Percentiles rank a stretch among this genome's conserved stretches.
These are phyloP conservation scores for Troglohyphantes excavatus DNA, from an alignment of 2,888 invertebrate genomes.

Conservation along the genomic window DNA sequence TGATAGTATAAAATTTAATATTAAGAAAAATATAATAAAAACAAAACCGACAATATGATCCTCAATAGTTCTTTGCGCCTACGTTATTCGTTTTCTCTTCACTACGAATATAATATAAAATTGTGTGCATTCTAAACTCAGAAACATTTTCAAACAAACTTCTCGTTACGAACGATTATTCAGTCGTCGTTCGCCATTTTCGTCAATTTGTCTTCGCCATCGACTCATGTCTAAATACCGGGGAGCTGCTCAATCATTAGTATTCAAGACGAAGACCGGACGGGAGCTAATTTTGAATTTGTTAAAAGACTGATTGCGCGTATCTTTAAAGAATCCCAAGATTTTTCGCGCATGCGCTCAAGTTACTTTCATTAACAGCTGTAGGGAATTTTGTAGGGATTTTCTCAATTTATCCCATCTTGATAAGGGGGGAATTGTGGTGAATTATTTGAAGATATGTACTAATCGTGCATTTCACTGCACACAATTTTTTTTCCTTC, in stretches of 20 bases:
- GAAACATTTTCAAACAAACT: conserved; percentile 16
- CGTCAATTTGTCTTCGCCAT: conserved; percentile 33
- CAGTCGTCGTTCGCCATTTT: conserved; percentile 17
- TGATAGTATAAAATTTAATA: too few relatives aligned
- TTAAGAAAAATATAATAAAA: too few relatives aligned
- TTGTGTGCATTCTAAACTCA: background rate
- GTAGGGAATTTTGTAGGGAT: conserved; percentile 30
- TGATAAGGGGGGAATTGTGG: too few relatives aligned
- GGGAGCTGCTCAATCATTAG: conserved; percentile 21
- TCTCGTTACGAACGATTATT: conserved; percentile 32
- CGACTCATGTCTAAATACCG: conserved; percentile 17
- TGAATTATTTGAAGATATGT: too few relatives aligned
- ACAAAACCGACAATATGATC: too few relatives aligned
- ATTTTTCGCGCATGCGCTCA: conserved; percentile 21
- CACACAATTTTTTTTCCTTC: too few relatives aligned
- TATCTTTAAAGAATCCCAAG: conserved; percentile 6
- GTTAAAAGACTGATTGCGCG: conserved; percentile 57
- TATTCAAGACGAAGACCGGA: conserved; percentile 20
- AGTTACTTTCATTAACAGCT: conserved; percentile 15
- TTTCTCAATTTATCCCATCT: background rate
- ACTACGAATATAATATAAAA: too few relatives aligned
- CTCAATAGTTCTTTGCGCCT: too few relatives aligned
- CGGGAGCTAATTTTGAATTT: conserved; percentile 48
- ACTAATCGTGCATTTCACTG: too few relatives aligned
- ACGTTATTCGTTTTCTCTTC: too few relatives aligned